These are phyloP conservation scores for Mimumesa dahlbomi DNA, from an alignment of 2,888 invertebrate genomes.

Conservation along the genomic window DNA sequence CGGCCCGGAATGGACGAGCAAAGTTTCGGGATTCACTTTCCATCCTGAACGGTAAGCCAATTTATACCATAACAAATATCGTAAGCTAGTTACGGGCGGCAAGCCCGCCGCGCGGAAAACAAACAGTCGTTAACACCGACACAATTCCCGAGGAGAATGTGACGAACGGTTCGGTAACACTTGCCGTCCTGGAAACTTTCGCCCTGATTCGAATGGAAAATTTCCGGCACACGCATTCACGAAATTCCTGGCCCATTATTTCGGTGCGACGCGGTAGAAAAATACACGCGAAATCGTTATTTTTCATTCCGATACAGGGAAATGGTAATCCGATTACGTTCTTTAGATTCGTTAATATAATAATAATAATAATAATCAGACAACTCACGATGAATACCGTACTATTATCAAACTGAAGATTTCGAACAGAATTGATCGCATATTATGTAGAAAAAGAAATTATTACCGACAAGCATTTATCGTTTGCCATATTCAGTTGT, in stretches of 20 bases:
- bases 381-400: too few species aligned
- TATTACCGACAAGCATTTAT: too few species aligned
- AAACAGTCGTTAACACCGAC: conserved; percentile 25
- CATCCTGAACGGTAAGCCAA: conserved; percentile 35
- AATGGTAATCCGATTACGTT: too few species aligned
- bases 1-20: conserved; percentile 40
- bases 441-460: too few species aligned
- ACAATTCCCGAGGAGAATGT: neutral
- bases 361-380: too few species aligned
- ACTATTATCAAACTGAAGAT: too few species aligned
- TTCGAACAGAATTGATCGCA: too few species aligned
- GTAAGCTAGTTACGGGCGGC: conserved; percentile 33
- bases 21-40: conserved; percentile 59
- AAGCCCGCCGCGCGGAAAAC: conserved; percentile 9
- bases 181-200: neutral
- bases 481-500: too few species aligned
- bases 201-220: neutral
- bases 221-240: neutral
- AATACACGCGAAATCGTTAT: too few species aligned
- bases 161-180: neutral
- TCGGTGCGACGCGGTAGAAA: too few species aligned
- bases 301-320: too few species aligned
- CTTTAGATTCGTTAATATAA: too few species aligned
- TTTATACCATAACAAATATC: conserved; percentile 57
- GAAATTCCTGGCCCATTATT: neutral